These are phyloP conservation scores for Erinaceus europaeus DNA, from an alignment of 2,113 vertebrate genomes.

Conservation along the genomic window DNA sequence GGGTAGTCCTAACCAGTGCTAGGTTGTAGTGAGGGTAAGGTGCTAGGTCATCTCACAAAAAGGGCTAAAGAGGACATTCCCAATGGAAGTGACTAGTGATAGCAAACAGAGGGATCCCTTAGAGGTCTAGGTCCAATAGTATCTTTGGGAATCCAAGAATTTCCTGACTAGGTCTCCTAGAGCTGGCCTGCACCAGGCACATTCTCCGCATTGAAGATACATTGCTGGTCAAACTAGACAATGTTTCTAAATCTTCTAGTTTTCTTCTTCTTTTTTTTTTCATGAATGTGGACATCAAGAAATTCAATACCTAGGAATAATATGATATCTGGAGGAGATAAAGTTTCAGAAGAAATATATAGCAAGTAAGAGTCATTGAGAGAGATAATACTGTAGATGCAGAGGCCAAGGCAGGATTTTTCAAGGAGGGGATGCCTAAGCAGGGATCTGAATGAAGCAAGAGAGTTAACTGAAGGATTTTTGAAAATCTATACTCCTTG, in stretches of 20 bases:
- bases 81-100: too few species aligned
- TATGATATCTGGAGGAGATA: neutral
- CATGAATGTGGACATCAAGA: neutral
- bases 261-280: too few species aligned
- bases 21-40: too few species aligned
- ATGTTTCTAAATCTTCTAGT: neutral
- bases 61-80: too few species aligned
- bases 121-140: too few species aligned
- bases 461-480: neutral
- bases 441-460: neutral
- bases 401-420: neutral
- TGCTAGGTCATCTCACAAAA: too few species aligned
- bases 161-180: too few species aligned
- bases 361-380: neutral
- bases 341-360: neutral
- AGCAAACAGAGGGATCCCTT: too few species aligned
- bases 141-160: too few species aligned
- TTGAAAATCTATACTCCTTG: neutral
- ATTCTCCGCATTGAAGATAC: neutral
- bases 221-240: neutral
- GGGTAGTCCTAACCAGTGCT: too few species aligned
- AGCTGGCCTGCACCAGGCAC: too few species aligned
- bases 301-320: neutral
- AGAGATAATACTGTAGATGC: neutral
- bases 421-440: neutral